Evolutionary conservation across 2,797 vertebrate species (phyloP).

Genomic region (Australoheros facetus): DNA sequence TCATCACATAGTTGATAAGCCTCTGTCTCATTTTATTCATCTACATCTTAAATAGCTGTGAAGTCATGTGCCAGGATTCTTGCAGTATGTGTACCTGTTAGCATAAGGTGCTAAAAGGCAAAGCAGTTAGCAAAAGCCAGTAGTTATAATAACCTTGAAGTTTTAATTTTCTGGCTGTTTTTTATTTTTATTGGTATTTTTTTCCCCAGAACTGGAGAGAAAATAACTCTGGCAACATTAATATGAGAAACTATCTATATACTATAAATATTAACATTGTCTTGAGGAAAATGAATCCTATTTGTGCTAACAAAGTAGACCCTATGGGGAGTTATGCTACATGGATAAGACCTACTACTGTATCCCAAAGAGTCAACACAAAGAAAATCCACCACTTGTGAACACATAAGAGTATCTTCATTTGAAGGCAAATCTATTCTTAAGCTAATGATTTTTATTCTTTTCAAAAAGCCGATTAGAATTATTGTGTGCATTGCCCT

Average conservation of each 20-base stretch:
- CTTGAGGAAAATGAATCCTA: slow-evolving; percentile 55
- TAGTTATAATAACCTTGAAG: not conserved
- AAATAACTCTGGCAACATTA: slow-evolving; percentile 47
- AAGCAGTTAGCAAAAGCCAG: slow-evolving; percentile 2
- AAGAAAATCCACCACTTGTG: slow-evolving; percentile 27
- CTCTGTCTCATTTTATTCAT: slow-evolving; percentile 33
- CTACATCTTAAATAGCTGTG: slow-evolving; percentile 36
- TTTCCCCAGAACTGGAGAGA: slow-evolving; percentile 14
- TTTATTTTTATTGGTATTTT: too few relatives aligned
- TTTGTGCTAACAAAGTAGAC: slow-evolving; percentile 52
- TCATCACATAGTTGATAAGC: slow-evolving; percentile 42
- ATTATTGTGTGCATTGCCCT: slow-evolving; percentile 2
- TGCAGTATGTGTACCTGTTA: slow-evolving; percentile 14
- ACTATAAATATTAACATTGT: slow-evolving; percentile 47
- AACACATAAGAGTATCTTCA: slow-evolving; percentile 18
- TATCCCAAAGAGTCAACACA: slow-evolving; percentile 38
- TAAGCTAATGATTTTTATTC: slow-evolving; percentile 11
- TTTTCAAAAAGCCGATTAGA: slow-evolving; percentile 28
- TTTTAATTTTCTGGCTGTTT: slow-evolving; percentile 29
- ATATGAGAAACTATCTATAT: slow-evolving; percentile 37
- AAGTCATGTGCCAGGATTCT: slow-evolving; percentile 4
- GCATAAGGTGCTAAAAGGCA: slow-evolving; percentile 29
- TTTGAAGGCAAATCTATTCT: slow-evolving; percentile 15
- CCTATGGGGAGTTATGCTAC: slow-evolving; percentile 41
- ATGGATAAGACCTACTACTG: slow-evolving; percentile 48